Evolutionary conservation across 2,797 vertebrate species (phyloP).

Genomic region (Sarcophilus harrisii): DNA sequence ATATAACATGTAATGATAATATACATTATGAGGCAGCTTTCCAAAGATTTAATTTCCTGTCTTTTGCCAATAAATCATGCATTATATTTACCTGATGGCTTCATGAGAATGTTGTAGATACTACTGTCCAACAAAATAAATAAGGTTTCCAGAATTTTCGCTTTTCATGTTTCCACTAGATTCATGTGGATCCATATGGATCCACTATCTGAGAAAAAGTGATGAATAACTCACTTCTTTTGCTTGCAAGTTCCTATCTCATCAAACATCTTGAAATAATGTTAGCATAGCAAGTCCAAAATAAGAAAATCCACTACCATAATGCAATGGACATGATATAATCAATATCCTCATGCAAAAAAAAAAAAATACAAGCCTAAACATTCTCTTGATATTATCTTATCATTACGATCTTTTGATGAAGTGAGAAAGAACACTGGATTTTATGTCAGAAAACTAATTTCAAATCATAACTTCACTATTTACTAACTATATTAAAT

Average conservation of each 20-base stretch:
- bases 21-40: background rate
- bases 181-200: background rate
- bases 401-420: constrained; percentile 3
- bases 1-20: constrained; percentile 5
- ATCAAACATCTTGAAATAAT: constrained; percentile 43
- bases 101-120: constrained; percentile 41
- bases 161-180: constrained; percentile 30
- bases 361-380: constrained; percentile 48
- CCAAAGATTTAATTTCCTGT: constrained; percentile 41
- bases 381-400: background rate
- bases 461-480: background rate
- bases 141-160: background rate
- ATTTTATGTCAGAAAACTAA: background rate
- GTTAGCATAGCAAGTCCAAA: constrained; percentile 37
- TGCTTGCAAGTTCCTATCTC: constrained; percentile 12
- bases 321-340: constrained; percentile 24
- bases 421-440: background rate
- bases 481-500: background rate
- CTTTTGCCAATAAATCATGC: background rate
- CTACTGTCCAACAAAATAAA: constrained; percentile 13
- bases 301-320: background rate
- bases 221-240: constrained; percentile 2
- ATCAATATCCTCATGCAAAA: background rate
- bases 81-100: background rate
- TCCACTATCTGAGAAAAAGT: constrained; percentile 39